A percentile compares a stretch with the other conserved stretches of the same genome.
Evolutionary conservation across 1,140 invertebrate genomes (phyloP).

Genomic region (Bombus impatiens): DNA sequence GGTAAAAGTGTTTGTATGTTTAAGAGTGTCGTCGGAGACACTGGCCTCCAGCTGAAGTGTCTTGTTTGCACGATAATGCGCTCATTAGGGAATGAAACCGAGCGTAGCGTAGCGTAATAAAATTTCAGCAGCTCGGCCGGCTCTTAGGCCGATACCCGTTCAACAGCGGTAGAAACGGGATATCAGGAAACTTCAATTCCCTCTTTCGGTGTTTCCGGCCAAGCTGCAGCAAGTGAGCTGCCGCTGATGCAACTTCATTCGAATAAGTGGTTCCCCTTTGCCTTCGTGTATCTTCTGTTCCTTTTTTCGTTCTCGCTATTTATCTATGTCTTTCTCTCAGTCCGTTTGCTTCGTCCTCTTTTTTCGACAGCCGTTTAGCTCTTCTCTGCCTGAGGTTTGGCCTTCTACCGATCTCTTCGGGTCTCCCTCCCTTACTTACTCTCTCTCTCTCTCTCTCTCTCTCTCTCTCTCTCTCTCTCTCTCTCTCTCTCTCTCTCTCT

Average conservation of each 20-base stretch:
- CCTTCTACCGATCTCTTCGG: not conserved
- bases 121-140: conserved; percentile 44
- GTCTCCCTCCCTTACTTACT: not conserved
- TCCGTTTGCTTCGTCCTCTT: not conserved
- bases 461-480: not conserved
- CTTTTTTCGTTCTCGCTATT: conserved; percentile 32
- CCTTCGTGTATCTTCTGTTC: conserved; percentile 31
- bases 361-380: not conserved
- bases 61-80: conserved; percentile 63
- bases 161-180: not conserved
- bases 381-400: not conserved
- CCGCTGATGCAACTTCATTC: conserved; percentile 67
- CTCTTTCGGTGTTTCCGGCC: conserved; percentile 59
- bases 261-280: conserved; percentile 71
- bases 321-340: conserved; percentile 33
- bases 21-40: conserved; percentile 3
- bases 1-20: not conserved
- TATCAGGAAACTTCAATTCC: conserved; percentile 67
- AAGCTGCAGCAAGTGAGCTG: not conserved
- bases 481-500: not conserved
- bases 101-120: conserved; percentile 52
- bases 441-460: not conserved
- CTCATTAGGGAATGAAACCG: conserved; percentile 57
- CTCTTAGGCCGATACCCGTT: conserved; percentile 44
- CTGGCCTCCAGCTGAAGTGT: conserved; percentile 28